Base-by-base conservation (phyloP, 53 echinoderm and acorn worm species). In the Holothuria scabra region DNA sequence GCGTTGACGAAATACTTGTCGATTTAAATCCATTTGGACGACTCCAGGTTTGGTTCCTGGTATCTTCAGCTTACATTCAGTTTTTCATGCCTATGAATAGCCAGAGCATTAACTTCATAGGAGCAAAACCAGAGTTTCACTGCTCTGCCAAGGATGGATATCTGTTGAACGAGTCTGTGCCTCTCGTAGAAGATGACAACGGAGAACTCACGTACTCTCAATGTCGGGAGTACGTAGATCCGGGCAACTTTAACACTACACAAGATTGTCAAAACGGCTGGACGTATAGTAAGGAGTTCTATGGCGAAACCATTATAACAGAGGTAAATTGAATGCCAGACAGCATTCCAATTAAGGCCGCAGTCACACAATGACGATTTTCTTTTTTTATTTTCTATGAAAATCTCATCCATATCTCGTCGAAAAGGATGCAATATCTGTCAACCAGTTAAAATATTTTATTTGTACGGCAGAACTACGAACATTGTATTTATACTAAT, bases 221-320 rank as follows among this genome's bases (percentile, higher is more conserved):
- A 23, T 95, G 95, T 76, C 22, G 55, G 28, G 71, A 83, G 41
- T 95, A 91, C 37, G 76, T 60, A 38, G 91, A 93, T 81, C 71
- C 66, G 13, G 83, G 91, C 19, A 63, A 57, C 25, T 58, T 60
- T 24, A 93, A 91, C 67, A 48, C 64, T 13, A 93, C 93, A 31
- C 84, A 74, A 49, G 30, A 59, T 23, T 95, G 95, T 58, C 66
- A 59, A 20, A 85, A 93, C 21, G 95, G 92, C 75, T 95, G 93
- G 95, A 68, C 60, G 46, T 95, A 93, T 84, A 87, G 87, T 31
- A 49, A 85, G 37, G 82, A 78, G 12, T 49, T 58, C 16, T 91
- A 95, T 71, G 95, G 90, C 23, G 64, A 80, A 18, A 95, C 95
- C 14, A 93, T 95, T 55, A 89, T 87, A 25, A 93, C 86, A 12